A percentile compares a stretch with the other conserved stretches of the same genome.
Conservation (phyloP, 2,113 vertebrate species). For the Sialia sialis region DNA sequence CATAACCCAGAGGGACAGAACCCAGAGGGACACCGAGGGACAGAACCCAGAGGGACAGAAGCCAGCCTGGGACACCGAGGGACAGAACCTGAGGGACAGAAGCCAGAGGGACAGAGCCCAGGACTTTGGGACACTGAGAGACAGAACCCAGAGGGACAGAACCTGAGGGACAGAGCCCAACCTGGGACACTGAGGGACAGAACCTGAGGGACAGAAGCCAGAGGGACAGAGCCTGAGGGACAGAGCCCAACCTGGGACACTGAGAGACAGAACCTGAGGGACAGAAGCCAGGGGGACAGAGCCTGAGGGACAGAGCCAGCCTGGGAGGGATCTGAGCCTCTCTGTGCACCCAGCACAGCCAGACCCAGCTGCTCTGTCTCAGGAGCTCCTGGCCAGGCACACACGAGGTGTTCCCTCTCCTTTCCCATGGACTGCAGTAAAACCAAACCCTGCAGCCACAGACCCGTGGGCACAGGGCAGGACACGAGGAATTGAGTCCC, state of each 20-base stretch:
- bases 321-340: neutral
- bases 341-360: neutral
- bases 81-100: neutral
- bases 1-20: too few relatives aligned
- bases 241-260: neutral
- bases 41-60: neutral
- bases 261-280: neutral
- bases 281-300: too few relatives aligned
- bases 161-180: neutral
- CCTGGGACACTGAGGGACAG: too few relatives aligned
- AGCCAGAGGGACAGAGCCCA: neutral
- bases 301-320: too few relatives aligned
- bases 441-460: neutral
- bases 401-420: neutral
- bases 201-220: neutral
- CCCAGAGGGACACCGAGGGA: neutral
- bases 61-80: too few relatives aligned
- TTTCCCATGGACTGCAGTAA: rapidly evolving
- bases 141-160: neutral
- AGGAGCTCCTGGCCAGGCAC: neutral
- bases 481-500: rapidly evolving
- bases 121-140: too few relatives aligned
- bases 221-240: neutral
- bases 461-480: neutral
- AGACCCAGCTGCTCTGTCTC: neutral